phyloP scores from a whole-genome alignment of 2,888 invertebrate genomes.

The Euplagia quadripunctaria region DNA sequence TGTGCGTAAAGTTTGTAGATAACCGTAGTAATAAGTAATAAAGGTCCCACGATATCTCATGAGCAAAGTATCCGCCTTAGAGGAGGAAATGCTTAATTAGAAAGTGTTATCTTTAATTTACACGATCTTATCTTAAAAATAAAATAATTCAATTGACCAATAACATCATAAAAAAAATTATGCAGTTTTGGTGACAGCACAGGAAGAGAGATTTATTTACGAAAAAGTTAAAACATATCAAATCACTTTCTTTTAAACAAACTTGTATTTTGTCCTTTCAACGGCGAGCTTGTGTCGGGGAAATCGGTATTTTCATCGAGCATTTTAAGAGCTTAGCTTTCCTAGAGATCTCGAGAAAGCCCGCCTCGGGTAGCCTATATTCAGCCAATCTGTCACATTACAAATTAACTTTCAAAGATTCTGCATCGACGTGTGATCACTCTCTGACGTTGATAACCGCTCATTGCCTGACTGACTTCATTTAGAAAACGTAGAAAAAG shows the following conservation, averaged over 20 bases:
- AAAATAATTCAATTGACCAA: constrained; percentile 3
- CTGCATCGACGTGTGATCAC: constrained; percentile 51
- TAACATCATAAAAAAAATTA: not conserved
- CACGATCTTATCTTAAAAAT: constrained; percentile 4
- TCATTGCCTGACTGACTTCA: constrained; percentile 36
- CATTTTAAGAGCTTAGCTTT: constrained; percentile 44
- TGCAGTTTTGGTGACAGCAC: not conserved
- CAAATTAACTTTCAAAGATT: constrained; percentile 70
- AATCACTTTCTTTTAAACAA: not conserved
- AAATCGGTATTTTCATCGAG: constrained; percentile 48
- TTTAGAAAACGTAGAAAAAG: constrained; percentile 47
- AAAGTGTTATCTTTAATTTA: constrained; percentile 16
- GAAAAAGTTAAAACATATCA: not conserved
- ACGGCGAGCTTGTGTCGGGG: constrained; percentile 18
- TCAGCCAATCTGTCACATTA: constrained; percentile 57
- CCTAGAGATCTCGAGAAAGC: constrained; percentile 63
- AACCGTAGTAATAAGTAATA: not conserved
- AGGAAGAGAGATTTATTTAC: constrained; percentile 11
- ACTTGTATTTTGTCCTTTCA: constrained; percentile 1
- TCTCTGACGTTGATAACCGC: constrained; percentile 48
- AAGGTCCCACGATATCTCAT: constrained; percentile 15
- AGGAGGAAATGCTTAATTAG: constrained; percentile 17
- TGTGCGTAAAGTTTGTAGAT: constrained; percentile 5
- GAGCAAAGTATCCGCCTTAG: constrained; percentile 8
- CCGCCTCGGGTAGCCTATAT: constrained; percentile 65